Base-by-base conservation (phyloP, 2,797 vertebrate genomes). In the Thamnophis elegans region DNA sequence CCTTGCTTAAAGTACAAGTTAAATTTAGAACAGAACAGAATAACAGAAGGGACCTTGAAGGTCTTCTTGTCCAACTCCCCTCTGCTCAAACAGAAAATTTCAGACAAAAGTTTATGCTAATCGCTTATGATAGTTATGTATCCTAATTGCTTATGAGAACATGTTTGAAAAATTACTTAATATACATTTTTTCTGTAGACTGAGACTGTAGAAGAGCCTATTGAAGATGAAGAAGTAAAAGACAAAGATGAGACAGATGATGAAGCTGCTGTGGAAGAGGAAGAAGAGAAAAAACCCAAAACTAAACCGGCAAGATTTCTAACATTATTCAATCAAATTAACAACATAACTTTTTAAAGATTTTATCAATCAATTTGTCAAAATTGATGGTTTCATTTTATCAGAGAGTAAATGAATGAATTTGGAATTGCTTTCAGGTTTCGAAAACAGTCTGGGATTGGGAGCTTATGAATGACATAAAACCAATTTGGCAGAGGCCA, bases 401-500 rank as follows among this genome's bases (percentile, higher is more conserved):
- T 82, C 16, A 82, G 36, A 36, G 65, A 25, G 42, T 16, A 42
- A 60, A 87, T 54, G 12, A 85, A 87, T 92, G 9, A 87, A 55
- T 54, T 6, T 51, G 58, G 32, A 85, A 91, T 91, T 91, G 11
- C n/a, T 90, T 91, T 9, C 93, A 99, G 99, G 99, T 99, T 95
- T 99, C 99, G 96, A 99, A 99, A 97, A 99, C 99, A 0, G 98
- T 99, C 91, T 99, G 99, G 99, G 99, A 99, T 91, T 99, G 99
- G 99, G 99, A 99, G 92, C 98, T 99, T 92, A 99, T 99, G 99
- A 99, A 99, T 94, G 99, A 99, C 87, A 99, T 99, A 95, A 99
- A 99, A 97, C 99, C 99, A 20, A 99, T 99, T 97, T 99, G 99
- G 99, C 99, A 99, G 97, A 98, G 99, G 94, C 98, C 97, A 16